phyloP scores from a whole-genome alignment of 2,888 invertebrate genomes.

The Sceliomorpha sp. region DNA sequence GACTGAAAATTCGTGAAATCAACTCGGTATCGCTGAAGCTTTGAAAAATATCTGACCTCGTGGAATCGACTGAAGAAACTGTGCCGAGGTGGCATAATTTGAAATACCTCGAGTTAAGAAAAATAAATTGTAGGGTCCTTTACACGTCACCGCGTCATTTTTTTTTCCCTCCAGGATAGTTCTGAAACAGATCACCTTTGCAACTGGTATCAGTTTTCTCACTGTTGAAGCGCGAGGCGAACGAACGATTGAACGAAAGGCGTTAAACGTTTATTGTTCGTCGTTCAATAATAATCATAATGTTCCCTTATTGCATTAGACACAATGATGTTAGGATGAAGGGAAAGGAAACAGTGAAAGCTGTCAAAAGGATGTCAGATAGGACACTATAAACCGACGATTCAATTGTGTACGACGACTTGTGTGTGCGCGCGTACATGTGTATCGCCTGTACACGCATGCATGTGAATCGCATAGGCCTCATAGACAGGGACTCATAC shows the following conservation, averaged over 20 bases:
- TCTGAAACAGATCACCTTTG: slow-evolving; percentile 20
- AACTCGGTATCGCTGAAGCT: too few species aligned
- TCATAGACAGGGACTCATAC: slow-evolving; percentile 56
- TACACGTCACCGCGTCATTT: slow-evolving; percentile 10
- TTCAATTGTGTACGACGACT: slow-evolving; percentile 40
- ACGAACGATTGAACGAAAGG: slow-evolving; percentile 35
- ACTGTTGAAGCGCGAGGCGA: slow-evolving; percentile 12
- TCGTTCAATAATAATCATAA: slow-evolving; percentile 47
- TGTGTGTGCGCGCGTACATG: slow-evolving; percentile 23
- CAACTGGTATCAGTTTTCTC: slow-evolving; percentile 5
- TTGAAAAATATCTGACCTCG: too few species aligned
- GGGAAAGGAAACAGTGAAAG: slow-evolving; percentile 59
- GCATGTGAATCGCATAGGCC: slow-evolving; percentile 44
- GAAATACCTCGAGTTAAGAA: too few species aligned
- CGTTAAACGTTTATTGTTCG: slow-evolving; percentile 46
- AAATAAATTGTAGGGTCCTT: too few species aligned
- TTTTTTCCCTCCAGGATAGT: neutral
- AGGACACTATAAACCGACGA: slow-evolving; percentile 53
- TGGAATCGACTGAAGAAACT: too few species aligned
- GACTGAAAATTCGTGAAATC: too few species aligned
- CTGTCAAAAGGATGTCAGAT: slow-evolving; percentile 68
- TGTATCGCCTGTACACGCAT: slow-evolving; percentile 4
- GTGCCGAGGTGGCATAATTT: too few species aligned
- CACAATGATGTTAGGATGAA: slow-evolving; percentile 67
- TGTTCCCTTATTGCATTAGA: slow-evolving; percentile 49